Base-by-base conservation (phyloP, 2,113 vertebrate species). In the Uropsilus gracilis region DNA sequence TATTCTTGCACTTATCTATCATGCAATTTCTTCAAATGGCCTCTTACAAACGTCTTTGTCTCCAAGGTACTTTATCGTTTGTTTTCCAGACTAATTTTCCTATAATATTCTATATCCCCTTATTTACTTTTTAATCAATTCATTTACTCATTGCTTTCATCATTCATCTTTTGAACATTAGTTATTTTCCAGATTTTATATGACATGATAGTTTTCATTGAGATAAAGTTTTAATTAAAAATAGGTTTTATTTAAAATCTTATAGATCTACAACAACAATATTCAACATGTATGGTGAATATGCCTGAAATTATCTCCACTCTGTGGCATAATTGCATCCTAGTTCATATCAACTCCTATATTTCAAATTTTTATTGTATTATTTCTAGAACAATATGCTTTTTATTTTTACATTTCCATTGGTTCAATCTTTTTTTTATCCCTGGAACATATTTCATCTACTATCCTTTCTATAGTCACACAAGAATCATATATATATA, bases 221-320 rank as follows among this genome's bases (percentile, higher is more conserved):
- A 91, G 30, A 76, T 32, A 34, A 71, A 55, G 34, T 37, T 81
- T 20, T 61, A 22, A 10, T n/a, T 78, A 77, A 92, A 44, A 6
- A 30, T 48, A 86, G 61, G 6, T 20, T n/a, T 72, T 95, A 44
- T 86, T 93, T 86, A 91, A 63, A 64, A n/a, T 18, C 24, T 55
- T 39, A 2, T 44, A 69, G 11, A 80, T 22, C 14, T 64, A 30
- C 10, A 48, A 8, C 9, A 66, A 28, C 5, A 28, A 22, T 80
- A 76, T 68, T 87, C 39, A 89, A 57, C n/a, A 32, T 69, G 80
- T 92, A 50, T 55, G 5, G 24, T 77, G 32, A 61, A 22, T 72
- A 11, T 93, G 83, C 84, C 9, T 26, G 16, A 50, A 12, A 17
- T 14, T 1, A 44, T 53, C 30, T 68, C 30, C 18, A 3, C 24